Percentiles rank a stretch among this genome's conserved stretches.
Evolutionary conservation across 2,888 invertebrate genomes (phyloP).

Genomic region (Epistrophe grossulariae): DNA sequence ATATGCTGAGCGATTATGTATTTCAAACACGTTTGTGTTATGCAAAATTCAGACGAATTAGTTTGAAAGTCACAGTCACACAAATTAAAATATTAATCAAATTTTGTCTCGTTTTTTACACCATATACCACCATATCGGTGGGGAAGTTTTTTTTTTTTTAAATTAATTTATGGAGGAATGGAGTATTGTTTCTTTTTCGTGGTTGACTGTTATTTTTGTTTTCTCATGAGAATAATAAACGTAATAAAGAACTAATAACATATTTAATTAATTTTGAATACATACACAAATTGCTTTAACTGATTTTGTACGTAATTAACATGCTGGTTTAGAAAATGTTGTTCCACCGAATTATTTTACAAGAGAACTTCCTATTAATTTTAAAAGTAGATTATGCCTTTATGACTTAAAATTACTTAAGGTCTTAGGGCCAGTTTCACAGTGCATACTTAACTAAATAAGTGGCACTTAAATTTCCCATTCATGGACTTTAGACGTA

Average conservation of each 20-base stretch:
- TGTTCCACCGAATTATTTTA: no score
- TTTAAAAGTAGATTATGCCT: no score
- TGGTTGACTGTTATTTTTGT: neutral
- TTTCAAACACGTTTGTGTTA: conserved; percentile 37
- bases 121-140: no score
- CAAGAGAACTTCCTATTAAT: no score
- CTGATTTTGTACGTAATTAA: neutral
- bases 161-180: neutral
- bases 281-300: neutral
- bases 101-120: neutral
- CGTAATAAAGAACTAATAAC: neutral
- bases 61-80: conserved; percentile 18
- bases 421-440: no score
- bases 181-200: neutral
- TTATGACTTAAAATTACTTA: no score
- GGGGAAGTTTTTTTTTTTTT: neutral
- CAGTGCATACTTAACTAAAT: no score
- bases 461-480: no score
- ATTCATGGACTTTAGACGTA: no score
- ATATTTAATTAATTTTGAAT: neutral
- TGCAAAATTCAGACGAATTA: conserved; percentile 12
- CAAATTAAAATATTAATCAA: neutral
- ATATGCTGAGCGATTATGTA: conserved; percentile 20
- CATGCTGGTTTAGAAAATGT: no score
- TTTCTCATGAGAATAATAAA: conserved; percentile 12